Percentiles rank a stretch among this genome's conserved stretches.
Evolutionary conservation across 2,888 invertebrate species (phyloP).

Genomic region (Petrophora chlorosata): DNA sequence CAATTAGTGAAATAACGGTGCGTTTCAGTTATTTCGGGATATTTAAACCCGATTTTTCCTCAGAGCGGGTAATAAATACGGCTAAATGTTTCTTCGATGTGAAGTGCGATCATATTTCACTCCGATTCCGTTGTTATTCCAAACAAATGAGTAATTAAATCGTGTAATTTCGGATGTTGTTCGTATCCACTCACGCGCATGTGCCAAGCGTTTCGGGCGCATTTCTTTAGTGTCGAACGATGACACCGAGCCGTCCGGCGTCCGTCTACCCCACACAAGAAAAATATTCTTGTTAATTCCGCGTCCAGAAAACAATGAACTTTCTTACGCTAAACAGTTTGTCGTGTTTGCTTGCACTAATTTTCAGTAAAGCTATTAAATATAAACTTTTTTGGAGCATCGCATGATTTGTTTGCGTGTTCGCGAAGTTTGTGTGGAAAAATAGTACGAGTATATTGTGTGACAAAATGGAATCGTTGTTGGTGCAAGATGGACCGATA

Average conservation of each 20-base stretch:
- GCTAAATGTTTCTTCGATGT: slow-evolving; percentile 13
- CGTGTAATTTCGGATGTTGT: slow-evolving; percentile 60
- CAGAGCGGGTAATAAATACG: slow-evolving; percentile 14
- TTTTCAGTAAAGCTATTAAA: slow-evolving; percentile 18
- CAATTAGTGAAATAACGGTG: no score
- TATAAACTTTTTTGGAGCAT: slow-evolving; percentile 20
- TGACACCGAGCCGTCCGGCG: slow-evolving; percentile 72
- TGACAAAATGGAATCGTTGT: slow-evolving; percentile 58
- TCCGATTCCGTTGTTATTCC: slow-evolving; percentile 36
- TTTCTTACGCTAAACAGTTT: slow-evolving; percentile 3
- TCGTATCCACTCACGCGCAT: slow-evolving; percentile 64
- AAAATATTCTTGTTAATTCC: slow-evolving; percentile 45
- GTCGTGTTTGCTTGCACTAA: slow-evolving; percentile 9
- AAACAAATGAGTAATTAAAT: slow-evolving; percentile 55
- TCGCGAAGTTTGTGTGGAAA: slow-evolving; percentile 20
- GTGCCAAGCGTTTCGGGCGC: slow-evolving; percentile 73
- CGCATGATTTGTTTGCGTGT: slow-evolving; percentile 21
- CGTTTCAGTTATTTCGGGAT: not conserved
- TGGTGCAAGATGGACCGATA: slow-evolving; percentile 73
- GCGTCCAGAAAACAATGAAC: slow-evolving; percentile 38
- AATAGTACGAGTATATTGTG: slow-evolving; percentile 34
- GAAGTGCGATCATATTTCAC: slow-evolving; percentile 18
- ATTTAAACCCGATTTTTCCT: not conserved
- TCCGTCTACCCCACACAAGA: slow-evolving; percentile 65
- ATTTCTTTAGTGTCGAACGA: slow-evolving; percentile 73